Evolutionary conservation across 2,113 vertebrate species (phyloP), one percentile per base, ranked within the genome.

Genomic region (Henicopernis longicauda): DNA sequence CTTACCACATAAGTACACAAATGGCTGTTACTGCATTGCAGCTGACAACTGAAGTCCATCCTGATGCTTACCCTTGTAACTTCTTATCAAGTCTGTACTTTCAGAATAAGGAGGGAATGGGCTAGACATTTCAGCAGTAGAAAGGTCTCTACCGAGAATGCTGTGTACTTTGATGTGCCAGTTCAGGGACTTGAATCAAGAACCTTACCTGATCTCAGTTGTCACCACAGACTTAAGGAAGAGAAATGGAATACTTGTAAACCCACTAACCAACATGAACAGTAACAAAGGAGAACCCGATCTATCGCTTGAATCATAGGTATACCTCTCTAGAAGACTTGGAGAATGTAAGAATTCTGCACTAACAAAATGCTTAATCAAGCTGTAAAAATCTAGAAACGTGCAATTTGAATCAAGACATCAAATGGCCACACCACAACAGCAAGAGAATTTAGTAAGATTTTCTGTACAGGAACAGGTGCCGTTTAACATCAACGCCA

Each of bases 401-500:
- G 7, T 0, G 1, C 13, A 21, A 18, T 47, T 52, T 77, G 10
- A 88, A 84, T 65, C 31, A 65, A 72, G 54, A 77, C 22, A 85
- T 4, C 19, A 86, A 83, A 72, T 4, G 8, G 19, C 9, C 18
- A 81, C 18, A 67, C 13, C n/a, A n/a, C n/a, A n/a, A n/a, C n/a
- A n/a, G 3, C 31, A 54, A 44, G 11, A 61, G 15, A 83, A 55
- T 62, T 70, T 27, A 65, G 0, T 9, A 11, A 42, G 52, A 65
- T 16, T 27, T 80, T 49, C 36, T 59, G 14, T 16, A 77, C 7
- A 62, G 57, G 22, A 88, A 89, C 31, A 40, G 9, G 23, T 77
- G 7, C 11, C 1, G 8, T 7, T 70, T 47, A 25, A 27, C 31
- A 27, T 3, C 10, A 4, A 58, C 2, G 3, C 23, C 26, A 22